Percentiles rank a stretch among this genome's conserved stretches.
Conservation (phyloP, 2,797 vertebrate species). For the Pipistrellus kuhlii region DNA sequence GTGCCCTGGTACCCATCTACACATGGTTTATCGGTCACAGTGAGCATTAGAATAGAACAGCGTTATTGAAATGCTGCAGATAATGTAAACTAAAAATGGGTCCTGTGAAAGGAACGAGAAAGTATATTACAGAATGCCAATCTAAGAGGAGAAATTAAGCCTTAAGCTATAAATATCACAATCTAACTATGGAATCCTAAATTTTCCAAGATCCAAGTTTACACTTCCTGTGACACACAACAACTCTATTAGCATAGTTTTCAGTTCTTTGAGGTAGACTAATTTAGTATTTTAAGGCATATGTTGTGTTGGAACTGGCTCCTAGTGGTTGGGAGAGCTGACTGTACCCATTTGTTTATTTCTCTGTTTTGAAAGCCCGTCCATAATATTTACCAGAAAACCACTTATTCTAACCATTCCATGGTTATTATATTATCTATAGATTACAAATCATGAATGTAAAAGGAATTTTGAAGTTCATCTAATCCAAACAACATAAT, state of each 20-base stretch:
- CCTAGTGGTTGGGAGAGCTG: not conserved
- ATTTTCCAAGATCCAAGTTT: not conserved
- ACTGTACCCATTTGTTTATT: not conserved
- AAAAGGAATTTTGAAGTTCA: slow-evolving; percentile 55
- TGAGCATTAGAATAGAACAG: not conserved
- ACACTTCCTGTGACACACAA: slow-evolving; percentile 22
- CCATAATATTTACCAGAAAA: slow-evolving; percentile 6
- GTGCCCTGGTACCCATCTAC: not conserved
- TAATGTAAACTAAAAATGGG: slow-evolving; percentile 13
- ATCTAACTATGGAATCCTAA: not conserved
- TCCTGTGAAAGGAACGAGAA: not conserved
- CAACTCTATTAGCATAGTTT: not conserved
- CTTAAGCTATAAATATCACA: not conserved
- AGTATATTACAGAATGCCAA: not conserved
- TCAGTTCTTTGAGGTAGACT: not conserved
- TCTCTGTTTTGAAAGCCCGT: not conserved
- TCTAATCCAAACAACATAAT: not conserved
- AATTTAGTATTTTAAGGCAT: not conserved
- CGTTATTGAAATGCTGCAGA: not conserved
- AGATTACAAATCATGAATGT: slow-evolving; percentile 9
- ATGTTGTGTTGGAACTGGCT: not conserved
- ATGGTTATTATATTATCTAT: not conserved
- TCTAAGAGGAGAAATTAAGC: not conserved
- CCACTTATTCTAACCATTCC: not conserved
- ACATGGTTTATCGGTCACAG: not conserved